Conservation (phyloP, 1,140 invertebrate genomes). For the Lepidostoma basale region DNA sequence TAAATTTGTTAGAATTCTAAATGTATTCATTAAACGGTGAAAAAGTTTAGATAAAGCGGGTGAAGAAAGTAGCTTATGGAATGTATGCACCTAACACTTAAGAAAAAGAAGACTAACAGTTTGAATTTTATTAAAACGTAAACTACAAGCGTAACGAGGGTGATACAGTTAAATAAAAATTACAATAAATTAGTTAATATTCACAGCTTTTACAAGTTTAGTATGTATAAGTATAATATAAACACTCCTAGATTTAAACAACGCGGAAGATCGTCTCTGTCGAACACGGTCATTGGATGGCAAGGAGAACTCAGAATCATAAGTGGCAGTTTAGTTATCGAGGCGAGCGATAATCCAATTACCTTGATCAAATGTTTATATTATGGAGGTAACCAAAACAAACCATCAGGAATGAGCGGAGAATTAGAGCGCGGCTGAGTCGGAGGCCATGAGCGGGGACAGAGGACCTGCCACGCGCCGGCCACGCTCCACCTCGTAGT, state of each 20-base stretch:
- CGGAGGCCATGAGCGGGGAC: conserved; percentile 79
- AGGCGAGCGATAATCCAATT: neutral
- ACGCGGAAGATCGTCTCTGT: conserved; percentile 14
- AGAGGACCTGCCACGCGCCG: conserved; percentile 76
- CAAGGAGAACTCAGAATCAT: conserved; percentile 10
- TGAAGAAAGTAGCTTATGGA: too few relatives aligned
- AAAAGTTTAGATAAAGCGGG: too few relatives aligned
- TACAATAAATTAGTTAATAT: conserved; percentile 25
- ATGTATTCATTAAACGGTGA: too few relatives aligned
- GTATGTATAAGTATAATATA: neutral
- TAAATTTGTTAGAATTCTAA: too few relatives aligned
- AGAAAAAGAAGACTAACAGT: neutral
- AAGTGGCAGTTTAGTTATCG: neutral
- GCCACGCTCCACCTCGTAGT: conserved; percentile 77
- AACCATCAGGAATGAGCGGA: neutral
- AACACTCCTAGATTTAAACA: neutral
- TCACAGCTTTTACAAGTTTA: conserved; percentile 17
- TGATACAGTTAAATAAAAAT: conserved; percentile 10
- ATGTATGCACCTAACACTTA: neutral
- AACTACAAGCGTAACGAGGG: conserved; percentile 16
- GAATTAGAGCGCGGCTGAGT: conserved; percentile 71
- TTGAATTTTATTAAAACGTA: conserved; percentile 11
- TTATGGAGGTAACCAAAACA: neutral
- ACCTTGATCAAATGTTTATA: neutral
- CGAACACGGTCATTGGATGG: conserved; percentile 12